phyloP scores from a whole-genome alignment of 2,888 invertebrate species.

The Halictus quadricinctus region DNA sequence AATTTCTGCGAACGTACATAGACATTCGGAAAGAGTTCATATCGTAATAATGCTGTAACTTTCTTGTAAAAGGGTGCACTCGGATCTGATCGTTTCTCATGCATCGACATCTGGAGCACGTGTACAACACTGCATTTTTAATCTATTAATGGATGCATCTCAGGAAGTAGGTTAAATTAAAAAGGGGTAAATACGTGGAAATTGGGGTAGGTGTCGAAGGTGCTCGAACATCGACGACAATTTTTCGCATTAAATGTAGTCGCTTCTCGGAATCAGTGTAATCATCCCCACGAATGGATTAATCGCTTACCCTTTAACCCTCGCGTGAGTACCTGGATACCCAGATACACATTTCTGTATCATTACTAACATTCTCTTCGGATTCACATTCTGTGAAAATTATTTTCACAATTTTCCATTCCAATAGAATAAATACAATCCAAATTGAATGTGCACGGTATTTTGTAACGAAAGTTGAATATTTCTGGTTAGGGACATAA shows the following conservation, averaged over 20 bases:
- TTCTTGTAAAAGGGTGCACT: background rate
- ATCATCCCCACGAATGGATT: background rate
- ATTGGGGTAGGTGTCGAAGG: background rate
- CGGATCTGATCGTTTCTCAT: background rate
- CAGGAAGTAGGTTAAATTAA: conserved; percentile 20
- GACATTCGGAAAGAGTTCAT: background rate
- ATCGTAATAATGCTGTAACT: background rate
- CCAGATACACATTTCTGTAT: background rate
- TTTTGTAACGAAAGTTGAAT: no score
- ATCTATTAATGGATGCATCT: conserved; percentile 30
- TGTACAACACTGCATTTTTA: background rate
- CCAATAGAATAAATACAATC: background rate
- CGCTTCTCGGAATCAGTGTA: background rate
- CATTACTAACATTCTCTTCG: no score
- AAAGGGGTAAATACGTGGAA: background rate
- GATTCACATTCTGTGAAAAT: background rate
- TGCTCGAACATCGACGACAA: background rate
- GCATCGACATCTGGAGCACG: background rate
- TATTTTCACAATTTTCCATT: background rate
- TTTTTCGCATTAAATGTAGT: background rate
- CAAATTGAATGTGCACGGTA: no score
- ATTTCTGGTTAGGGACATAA: no score
- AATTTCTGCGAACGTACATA: background rate
- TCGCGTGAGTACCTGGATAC: background rate
- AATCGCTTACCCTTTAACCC: background rate